These are phyloP conservation scores for Stenolophus ochropezus DNA, from an alignment of 2,888 invertebrate species.

Conservation along the genomic window DNA sequence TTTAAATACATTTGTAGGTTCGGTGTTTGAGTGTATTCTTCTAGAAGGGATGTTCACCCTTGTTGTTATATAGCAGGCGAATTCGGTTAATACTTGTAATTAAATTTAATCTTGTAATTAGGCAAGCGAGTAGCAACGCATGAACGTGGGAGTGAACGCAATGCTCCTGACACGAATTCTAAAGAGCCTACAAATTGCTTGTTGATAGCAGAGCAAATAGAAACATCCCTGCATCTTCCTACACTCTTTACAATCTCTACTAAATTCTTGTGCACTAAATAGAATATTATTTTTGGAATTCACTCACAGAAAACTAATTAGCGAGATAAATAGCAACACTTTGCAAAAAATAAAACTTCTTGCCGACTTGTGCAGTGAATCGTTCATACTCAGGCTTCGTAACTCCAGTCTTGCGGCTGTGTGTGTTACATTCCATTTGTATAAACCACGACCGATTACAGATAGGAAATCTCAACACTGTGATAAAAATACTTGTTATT, in stretches of 20 bases:
- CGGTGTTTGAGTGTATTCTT: too few relatives aligned
- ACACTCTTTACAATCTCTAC: not conserved
- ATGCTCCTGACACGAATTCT: not conserved
- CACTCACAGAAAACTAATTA: too few relatives aligned
- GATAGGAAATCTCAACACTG: too few relatives aligned
- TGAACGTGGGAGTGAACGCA: not conserved
- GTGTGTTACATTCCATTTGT: not conserved
- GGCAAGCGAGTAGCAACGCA: not conserved
- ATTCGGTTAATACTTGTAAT: conserved; percentile 18
- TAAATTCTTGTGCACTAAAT: not conserved
- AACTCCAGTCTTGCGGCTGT: not conserved
- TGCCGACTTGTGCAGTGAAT: too few relatives aligned
- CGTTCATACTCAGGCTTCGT: not conserved
- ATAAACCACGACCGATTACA: too few relatives aligned
- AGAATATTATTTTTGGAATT: too few relatives aligned
- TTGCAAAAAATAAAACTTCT: too few relatives aligned
- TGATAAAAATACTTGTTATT: too few relatives aligned
- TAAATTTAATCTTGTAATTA: conserved; percentile 25
- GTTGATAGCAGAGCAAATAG: not conserved
- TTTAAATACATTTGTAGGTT: too few relatives aligned
- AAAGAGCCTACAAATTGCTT: not conserved
- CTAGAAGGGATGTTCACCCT: not conserved
- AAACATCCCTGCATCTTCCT: not conserved
- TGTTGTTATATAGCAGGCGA: not conserved
- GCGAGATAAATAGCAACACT: too few relatives aligned